Evolutionary conservation across 1,140 invertebrate genomes (phyloP).

Genomic region (Aphaenogaster floridana): DNA sequence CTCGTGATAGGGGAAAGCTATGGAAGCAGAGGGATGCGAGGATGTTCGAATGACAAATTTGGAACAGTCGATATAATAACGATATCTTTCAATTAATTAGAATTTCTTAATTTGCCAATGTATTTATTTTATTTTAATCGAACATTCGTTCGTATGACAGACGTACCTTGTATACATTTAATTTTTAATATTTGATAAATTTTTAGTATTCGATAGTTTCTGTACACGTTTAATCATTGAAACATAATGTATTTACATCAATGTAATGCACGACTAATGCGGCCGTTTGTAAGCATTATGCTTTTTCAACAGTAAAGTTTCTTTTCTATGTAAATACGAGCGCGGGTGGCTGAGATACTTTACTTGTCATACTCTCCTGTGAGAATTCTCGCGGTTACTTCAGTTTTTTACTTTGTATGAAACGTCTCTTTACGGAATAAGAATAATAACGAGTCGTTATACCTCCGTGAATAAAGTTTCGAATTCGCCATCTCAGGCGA

Average conservation of each 20-base stretch:
- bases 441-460: conserved; percentile 27
- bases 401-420: conserved; percentile 31
- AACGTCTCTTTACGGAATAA: neutral
- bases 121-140: neutral
- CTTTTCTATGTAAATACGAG: conserved; percentile 81
- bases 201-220: neutral
- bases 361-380: conserved; percentile 50
- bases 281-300: conserved; percentile 80
- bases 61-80: neutral
- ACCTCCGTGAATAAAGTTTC: neutral
- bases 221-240: neutral
- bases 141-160: neutral
- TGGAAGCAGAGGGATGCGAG: neutral
- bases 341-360: conserved; percentile 74
- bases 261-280: conserved; percentile 78
- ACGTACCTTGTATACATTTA: neutral
- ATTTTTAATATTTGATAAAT: neutral
- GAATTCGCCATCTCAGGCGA: neutral
- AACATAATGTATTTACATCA: conserved; percentile 70
- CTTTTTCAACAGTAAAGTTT: conserved; percentile 70
- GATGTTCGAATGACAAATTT: neutral
- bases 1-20: conserved; percentile 27
- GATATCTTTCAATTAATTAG: neutral
- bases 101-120: neutral
- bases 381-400: conserved; percentile 51